Evolutionary conservation across 1,140 invertebrate species (phyloP).

Genomic region (Hycleus cichorii): DNA sequence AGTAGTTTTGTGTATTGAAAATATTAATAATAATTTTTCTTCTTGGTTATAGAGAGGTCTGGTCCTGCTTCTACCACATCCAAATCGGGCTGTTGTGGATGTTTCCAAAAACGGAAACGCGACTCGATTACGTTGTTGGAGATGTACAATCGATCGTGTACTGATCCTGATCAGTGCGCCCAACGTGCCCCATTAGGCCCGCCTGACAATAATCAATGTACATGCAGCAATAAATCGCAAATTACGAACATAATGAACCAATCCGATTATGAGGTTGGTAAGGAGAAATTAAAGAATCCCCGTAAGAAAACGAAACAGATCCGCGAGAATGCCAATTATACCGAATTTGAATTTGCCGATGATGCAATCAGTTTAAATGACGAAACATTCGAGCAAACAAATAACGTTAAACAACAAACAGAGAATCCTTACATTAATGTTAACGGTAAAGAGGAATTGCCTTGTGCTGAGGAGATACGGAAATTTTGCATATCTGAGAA

Average conservation of each 20-base stretch:
- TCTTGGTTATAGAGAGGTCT: constrained; percentile 39
- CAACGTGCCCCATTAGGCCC: constrained; percentile 36
- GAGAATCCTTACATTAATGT: constrained; percentile 49
- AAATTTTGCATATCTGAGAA: constrained; percentile 28
- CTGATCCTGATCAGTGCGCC: constrained; percentile 29
- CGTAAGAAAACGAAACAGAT: constrained; percentile 24
- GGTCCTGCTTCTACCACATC: constrained; percentile 39
- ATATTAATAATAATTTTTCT: constrained; percentile 13
- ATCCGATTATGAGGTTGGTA: constrained; percentile 36
- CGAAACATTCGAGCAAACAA: neutral
- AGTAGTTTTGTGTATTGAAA: neutral
- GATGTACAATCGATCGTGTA: constrained; percentile 31
- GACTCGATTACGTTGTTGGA: constrained; percentile 37
- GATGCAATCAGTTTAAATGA: constrained; percentile 48
- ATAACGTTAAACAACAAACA: constrained; percentile 6
- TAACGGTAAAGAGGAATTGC: constrained; percentile 61
- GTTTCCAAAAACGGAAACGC: constrained; percentile 36
- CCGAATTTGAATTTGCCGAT: constrained; percentile 51
- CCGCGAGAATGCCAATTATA: constrained; percentile 25
- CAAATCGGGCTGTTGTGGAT: constrained; percentile 37
- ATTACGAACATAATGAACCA: constrained; percentile 34
- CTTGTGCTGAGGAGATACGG: constrained; percentile 41
- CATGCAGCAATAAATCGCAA: constrained; percentile 20
- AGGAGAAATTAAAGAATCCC: constrained; percentile 24
- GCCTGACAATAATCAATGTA: constrained; percentile 32